Evolutionary conservation across 2,797 vertebrate genomes (phyloP).

Genomic region (Zenarchopterus dispar): DNA sequence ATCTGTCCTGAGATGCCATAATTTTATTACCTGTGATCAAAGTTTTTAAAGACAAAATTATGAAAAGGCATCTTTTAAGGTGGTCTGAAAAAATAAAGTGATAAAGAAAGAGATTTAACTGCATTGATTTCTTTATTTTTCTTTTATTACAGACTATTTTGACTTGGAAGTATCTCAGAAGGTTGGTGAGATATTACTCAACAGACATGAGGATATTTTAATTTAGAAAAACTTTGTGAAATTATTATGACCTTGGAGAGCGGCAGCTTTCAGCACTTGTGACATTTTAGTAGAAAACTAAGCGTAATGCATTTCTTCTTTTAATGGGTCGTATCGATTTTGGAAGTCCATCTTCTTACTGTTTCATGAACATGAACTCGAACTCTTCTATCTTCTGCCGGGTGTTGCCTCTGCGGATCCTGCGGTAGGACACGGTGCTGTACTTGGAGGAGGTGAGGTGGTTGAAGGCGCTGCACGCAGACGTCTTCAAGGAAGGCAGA

Average conservation of each 20-base stretch:
- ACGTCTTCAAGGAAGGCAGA: constrained; percentile 65
- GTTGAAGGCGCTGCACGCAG: constrained; percentile 71
- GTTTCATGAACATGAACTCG: constrained; percentile 87
- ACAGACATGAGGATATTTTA: too few species aligned
- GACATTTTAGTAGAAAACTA: too few species aligned
- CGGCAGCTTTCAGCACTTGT: too few species aligned
- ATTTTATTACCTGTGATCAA: constrained; percentile 19
- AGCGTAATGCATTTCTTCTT: not conserved
- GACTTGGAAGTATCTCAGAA: not conserved
- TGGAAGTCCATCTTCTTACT: constrained; percentile 35
- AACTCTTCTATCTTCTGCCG: constrained; percentile 93
- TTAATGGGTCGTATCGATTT: not conserved
- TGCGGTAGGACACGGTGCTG: constrained; percentile 93
- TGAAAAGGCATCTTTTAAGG: constrained; percentile 11
- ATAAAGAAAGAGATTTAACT: constrained; percentile 1
- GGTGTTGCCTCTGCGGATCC: constrained; percentile 93
- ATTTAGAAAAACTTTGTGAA: too few species aligned
- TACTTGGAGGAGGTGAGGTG: constrained; percentile 87
- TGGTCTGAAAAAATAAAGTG: constrained; percentile 25
- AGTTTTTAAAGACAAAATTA: constrained; percentile 17
- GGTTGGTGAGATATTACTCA: too few species aligned
- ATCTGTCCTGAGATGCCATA: constrained; percentile 45
- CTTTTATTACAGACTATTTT: not conserved
- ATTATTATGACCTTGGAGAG: too few species aligned
- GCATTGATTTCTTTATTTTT: constrained; percentile 28